Base-by-base conservation (phyloP, 1,140 invertebrate genomes). In the Forficula auricularia region DNA sequence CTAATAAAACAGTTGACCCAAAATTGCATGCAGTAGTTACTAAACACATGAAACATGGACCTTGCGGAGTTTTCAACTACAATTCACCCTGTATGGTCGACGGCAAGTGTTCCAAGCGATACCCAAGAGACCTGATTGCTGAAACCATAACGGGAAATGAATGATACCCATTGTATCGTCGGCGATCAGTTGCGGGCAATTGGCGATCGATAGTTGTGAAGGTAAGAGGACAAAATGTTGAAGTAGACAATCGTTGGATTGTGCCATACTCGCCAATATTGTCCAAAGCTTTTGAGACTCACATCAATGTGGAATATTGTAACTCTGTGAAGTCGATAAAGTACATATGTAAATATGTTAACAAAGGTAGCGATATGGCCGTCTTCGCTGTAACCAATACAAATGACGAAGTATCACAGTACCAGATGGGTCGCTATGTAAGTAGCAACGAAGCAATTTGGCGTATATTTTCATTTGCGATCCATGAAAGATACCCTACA, bases 201-300 rank as follows among this genome's bases (percentile, higher is more conserved):
- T 31, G 6, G 40, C 33, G 15, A 36, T 14, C 44, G 12, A 22
- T 6, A 27, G 4, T 27, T n/a, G 31, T 42, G 13, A 42, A 16
- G 22, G 44, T 51, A 14, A 8, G 20, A 39, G 19, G 31, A 2
- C 13, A 37, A 37, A 40, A 47, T 9, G 22, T 50, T 27, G 35
- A 50, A 19, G 52, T 67, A 30, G 61, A 68, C 50, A 70, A 70
- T 48, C 39, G 55, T 27, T 70, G 62, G 62, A 52, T 71, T 43
- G 66, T 70, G 4, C 67, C 65, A 42, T 71, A 71, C 57, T 66
- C 59, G 45, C 61, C 64, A 15, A 43, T 67, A 3, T 53, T 72
- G 10, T 58, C 50, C 3, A 60, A 62, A 53, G 65, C 52, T 38
- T 72, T 58, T 46, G 56, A 70, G 43, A 50, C 50, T 8, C 51